Evolutionary conservation across 37 sponge, comb jelly and placozoan species (phyloP).

Genomic region (Halisarca cf. caerulea): DNA sequence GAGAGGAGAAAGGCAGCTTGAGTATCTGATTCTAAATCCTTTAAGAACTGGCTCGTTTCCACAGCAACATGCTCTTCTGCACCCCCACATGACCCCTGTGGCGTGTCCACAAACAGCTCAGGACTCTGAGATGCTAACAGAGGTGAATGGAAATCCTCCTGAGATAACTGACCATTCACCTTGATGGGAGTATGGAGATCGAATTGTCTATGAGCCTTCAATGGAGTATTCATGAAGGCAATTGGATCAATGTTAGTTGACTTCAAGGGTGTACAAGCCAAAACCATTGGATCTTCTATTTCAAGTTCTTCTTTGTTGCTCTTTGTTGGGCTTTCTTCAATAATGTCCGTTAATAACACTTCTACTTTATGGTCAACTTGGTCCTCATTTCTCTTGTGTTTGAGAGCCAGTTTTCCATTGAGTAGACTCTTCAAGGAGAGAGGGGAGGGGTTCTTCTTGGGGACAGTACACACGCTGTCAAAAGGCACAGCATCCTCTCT

Average conservation of each 20-base stretch:
- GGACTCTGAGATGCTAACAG: not conserved
- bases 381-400: not conserved
- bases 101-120: not conserved
- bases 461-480: too few species aligned
- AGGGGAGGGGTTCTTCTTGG: slow-evolving; percentile 6
- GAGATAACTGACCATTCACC: not conserved
- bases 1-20: not conserved
- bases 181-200: not conserved
- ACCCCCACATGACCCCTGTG: not conserved
- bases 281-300: not conserved
- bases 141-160: not conserved
- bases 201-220: not conserved
- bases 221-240: not conserved
- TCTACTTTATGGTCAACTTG: not conserved
- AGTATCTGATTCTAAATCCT: not conserved
- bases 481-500: too few species aligned
- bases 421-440: not conserved
- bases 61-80: not conserved
- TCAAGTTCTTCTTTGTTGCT: not conserved
- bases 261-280: not conserved
- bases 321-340: slow-evolving; percentile 9
- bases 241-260: not conserved
- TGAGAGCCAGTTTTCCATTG: not conserved
- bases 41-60: not conserved
- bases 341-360: not conserved